These are phyloP conservation scores for Orchestes rusci DNA, from an alignment of 2,888 invertebrate genomes.

Conservation along the genomic window DNA sequence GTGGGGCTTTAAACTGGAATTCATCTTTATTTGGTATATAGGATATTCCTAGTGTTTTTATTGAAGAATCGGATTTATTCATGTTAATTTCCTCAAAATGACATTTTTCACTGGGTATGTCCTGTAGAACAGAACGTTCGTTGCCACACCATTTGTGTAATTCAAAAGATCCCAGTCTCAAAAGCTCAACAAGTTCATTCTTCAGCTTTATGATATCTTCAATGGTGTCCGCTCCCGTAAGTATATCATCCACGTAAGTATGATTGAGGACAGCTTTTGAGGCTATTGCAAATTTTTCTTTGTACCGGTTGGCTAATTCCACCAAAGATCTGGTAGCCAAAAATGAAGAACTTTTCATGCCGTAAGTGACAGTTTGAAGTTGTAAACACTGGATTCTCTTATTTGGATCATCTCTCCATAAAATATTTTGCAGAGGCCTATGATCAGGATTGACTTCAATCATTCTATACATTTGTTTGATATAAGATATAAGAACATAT, in stretches of 20 bases:
- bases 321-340: too few relatives aligned
- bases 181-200: constrained; percentile 1
- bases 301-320: constrained; percentile 16
- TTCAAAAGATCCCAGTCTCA: constrained; percentile 5
- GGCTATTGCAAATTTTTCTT: too few relatives aligned
- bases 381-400: too few relatives aligned
- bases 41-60: constrained; percentile 9
- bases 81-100: constrained; percentile 6
- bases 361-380: too few relatives aligned
- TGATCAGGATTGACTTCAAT: constrained; percentile 11
- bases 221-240: constrained; percentile 5
- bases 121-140: constrained; percentile 2
- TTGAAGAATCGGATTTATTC: constrained; percentile 2
- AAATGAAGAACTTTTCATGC: too few relatives aligned
- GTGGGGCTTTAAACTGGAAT: constrained; percentile 3
- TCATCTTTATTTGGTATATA: constrained; percentile 5
- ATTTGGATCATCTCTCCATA: constrained; percentile 16
- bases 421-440: constrained; percentile 18
- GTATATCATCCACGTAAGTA: constrained; percentile 22
- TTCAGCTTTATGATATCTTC: background rate
- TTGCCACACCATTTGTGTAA: constrained; percentile 21
- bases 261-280: constrained; percentile 10
- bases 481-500: constrained; percentile 17
- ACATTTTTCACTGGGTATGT: constrained; percentile 5
- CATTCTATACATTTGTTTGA: constrained; percentile 22